Evolutionary conservation across 2,113 vertebrate species (phyloP).

Genomic region (Formicarius rufipectus): DNA sequence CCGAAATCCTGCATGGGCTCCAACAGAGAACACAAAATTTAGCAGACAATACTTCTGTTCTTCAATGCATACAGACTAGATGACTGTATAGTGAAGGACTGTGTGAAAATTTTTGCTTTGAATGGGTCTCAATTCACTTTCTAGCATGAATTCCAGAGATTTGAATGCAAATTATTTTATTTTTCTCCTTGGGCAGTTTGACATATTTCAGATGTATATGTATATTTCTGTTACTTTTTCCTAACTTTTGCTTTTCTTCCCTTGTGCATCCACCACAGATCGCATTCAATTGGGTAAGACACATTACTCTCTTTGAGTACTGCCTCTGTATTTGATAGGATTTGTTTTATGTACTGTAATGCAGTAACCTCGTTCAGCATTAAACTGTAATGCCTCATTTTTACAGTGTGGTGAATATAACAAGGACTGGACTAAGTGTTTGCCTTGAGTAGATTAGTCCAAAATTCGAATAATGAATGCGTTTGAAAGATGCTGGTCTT

Average conservation of each 20-base stretch:
- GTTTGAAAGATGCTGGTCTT: not conserved
- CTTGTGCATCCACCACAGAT: conserved; percentile 80
- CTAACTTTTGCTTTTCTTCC: conserved; percentile 64
- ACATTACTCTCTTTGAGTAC: not conserved
- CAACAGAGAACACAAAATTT: not conserved
- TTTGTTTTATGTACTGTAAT: not conserved
- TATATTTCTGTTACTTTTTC: not conserved
- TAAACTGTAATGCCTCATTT: not conserved
- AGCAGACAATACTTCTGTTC: not conserved
- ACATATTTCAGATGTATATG: not conserved
- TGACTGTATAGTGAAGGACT: not conserved
- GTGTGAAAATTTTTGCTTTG: not conserved
- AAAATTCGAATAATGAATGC: not conserved
- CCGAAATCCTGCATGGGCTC: too few relatives aligned
- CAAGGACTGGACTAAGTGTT: not conserved
- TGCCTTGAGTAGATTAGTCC: not conserved
- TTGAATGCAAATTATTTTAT: not conserved
- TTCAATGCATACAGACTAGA: not conserved
- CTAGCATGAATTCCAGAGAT: not conserved
- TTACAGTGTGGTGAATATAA: not conserved
- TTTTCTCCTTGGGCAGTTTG: not conserved
- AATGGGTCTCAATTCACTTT: not conserved
- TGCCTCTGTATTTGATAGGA: not conserved
- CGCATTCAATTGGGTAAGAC: conserved; percentile 93
- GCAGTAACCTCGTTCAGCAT: not conserved